These are phyloP conservation scores for Odontocolon sp. DNA, from an alignment of 2,888 invertebrate species.

Conservation along the genomic window DNA sequence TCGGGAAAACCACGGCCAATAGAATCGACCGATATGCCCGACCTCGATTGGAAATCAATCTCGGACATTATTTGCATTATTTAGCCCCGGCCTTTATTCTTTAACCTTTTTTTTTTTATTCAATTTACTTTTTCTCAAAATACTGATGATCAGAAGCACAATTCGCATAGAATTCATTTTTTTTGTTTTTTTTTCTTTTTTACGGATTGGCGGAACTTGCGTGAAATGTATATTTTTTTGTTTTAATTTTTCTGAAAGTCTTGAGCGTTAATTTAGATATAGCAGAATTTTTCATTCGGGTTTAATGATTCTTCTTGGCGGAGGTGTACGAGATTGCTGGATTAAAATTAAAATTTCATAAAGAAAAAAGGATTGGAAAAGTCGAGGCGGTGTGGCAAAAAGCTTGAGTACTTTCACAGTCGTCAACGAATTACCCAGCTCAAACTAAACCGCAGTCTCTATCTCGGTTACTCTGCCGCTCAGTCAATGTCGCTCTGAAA, in stretches of 20 bases:
- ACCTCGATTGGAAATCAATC: constrained; percentile 62
- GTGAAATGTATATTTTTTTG: neutral
- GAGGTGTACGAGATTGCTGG: neutral
- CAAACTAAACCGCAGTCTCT: neutral
- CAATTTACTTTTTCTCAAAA: too few relatives aligned
- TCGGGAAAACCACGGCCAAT: constrained; percentile 41
- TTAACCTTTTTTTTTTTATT: constrained; percentile 7
- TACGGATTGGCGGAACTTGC: neutral
- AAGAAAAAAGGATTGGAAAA: neutral
- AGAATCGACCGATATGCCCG: constrained; percentile 49
- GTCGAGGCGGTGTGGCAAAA: constrained; percentile 19
- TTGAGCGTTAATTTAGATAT: constrained; percentile 18
- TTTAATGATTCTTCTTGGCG: neutral
- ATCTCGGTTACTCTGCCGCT: constrained; percentile 7
- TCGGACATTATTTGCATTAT: constrained; percentile 55
- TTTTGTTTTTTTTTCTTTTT: neutral
- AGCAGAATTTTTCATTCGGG: constrained; percentile 18
- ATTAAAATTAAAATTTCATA: constrained; percentile 18
- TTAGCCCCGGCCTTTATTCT: constrained; percentile 49
- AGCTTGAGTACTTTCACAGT: constrained; percentile 20
- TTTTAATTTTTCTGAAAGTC: neutral
- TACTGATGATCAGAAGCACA: too few relatives aligned
- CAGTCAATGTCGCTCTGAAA: neutral
- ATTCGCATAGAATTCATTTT: constrained; percentile 32
- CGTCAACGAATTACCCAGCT: constrained; percentile 17